Evolutionary conservation across 2,113 vertebrate species (phyloP).

Genomic region (Balaeniceps rex): DNA sequence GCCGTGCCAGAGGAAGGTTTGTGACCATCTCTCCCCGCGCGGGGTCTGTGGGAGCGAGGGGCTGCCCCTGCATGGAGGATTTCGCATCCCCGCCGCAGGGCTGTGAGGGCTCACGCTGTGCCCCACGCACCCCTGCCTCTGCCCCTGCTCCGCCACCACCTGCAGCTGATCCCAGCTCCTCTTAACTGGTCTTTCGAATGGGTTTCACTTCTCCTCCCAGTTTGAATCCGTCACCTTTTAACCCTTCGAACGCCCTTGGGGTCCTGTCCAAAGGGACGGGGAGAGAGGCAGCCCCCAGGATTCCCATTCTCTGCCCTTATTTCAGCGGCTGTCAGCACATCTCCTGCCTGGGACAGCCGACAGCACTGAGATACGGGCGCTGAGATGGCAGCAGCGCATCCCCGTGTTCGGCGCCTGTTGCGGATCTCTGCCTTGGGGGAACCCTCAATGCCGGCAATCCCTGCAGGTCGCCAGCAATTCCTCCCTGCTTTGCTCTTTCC

Average conservation of each 20-base stretch:
- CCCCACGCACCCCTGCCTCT: neutral
- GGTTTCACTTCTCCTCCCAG: neutral
- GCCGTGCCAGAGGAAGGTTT: neutral
- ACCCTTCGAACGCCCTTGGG: accelerated
- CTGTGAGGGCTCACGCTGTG: neutral
- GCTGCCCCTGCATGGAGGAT: neutral
- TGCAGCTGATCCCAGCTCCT: neutral
- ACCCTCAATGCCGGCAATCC: neutral
- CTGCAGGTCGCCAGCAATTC: neutral
- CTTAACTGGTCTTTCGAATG: neutral
- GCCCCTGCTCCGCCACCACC: neutral
- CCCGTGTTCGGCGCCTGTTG: accelerated
- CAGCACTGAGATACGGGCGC: accelerated
- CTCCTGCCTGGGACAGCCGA: neutral
- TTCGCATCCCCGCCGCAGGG: neutral
- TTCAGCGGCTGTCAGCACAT: neutral
- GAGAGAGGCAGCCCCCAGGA: neutral
- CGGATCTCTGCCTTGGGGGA: neutral
- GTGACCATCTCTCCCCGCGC: accelerated
- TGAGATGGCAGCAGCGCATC: neutral
- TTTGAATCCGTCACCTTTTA: neutral
- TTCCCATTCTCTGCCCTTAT: neutral
- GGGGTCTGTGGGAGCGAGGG: neutral
- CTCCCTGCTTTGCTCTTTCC: neutral
- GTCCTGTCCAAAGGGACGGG: neutral